Percentiles rank a stretch among this genome's conserved stretches.
Conservation (phyloP, 2,113 vertebrate genomes). For the Meles meles region DNA sequence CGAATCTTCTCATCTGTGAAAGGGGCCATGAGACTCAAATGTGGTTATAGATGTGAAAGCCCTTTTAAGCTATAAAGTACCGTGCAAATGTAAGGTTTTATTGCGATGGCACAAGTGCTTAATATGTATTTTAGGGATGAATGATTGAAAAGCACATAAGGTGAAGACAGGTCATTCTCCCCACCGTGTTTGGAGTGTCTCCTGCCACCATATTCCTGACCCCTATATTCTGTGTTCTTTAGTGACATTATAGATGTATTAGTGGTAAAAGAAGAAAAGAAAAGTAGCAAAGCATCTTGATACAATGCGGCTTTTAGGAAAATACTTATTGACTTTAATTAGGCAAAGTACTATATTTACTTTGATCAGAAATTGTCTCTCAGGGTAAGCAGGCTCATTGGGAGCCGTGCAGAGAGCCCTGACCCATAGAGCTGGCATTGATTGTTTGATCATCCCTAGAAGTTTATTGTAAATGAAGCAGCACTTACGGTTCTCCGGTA, state of each 20-base stretch:
- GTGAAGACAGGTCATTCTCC: not conserved
- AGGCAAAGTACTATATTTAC: conserved; percentile 42
- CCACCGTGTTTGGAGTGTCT: not conserved
- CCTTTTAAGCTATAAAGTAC: not conserved
- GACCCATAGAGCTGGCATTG: not conserved
- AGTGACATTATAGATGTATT: not conserved
- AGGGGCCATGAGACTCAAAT: not conserved
- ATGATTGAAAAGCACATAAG: not conserved
- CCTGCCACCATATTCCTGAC: not conserved
- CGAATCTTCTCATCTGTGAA: conserved; percentile 22
- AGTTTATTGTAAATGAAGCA: conserved; percentile 66
- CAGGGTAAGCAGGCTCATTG: not conserved
- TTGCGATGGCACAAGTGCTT: not conserved
- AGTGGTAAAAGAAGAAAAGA: conserved; percentile 4
- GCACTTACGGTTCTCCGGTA: conserved; percentile 43
- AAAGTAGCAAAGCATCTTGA: not conserved
- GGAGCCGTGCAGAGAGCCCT: not conserved
- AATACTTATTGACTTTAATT: conserved; percentile 59
- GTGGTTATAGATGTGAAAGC: not conserved
- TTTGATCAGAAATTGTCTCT: conserved; percentile 25
- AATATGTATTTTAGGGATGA: not conserved
- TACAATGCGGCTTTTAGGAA: conserved; percentile 34
- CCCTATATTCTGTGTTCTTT: not conserved
- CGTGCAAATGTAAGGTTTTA: not conserved
- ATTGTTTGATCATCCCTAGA: conserved; percentile 61